Evolutionary conservation across 2,797 vertebrate species (phyloP), one percentile per base, ranked within the genome.

Genomic region (Sebastes oblongus): DNA sequence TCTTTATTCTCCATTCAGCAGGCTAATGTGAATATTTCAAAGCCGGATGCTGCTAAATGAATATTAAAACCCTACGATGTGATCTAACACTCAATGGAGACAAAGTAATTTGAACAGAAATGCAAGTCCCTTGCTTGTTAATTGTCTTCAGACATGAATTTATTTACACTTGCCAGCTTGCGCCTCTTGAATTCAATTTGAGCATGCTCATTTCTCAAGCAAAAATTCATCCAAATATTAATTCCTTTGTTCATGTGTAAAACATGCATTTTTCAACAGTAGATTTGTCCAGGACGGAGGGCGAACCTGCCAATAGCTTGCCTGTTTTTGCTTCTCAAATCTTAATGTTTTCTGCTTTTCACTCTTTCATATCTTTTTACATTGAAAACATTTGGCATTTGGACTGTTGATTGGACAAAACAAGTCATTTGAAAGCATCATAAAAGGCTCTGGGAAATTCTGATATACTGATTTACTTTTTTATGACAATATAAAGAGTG

Each of bases 151-250:
- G 62, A 25, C 77, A 65, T 76, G 74, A 86, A 91, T 90, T 83
- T 86, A 90, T 92, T 91, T 89, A 69, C 87, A 90, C 88, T 76
- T 68, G 82, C 91, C 91, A 94, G 93, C 83, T 85, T 91, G 90
- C 62, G 62, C 73, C 72, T 85, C 77, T 89, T 62, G 30, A 89
- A 88, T 87, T 91, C 52, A 82, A 77, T 88, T 81, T 83, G 81
- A 86, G 76, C 66, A 24, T 36, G 58, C 62, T 85, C 55, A 75
- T 86, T 90, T 87, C 62, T 77, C 78, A 66, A 65, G 24, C 66
- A 22, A 69, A 58, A 75, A 62, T 69, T 66, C 74, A 66, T 85
- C 73, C 78, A 83, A 83, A 67, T 65, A 75, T 82, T 81, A 74
- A 87, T 90, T 88, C 36, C 52, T 81, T 77, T 83, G 69, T 79